Evolutionary conservation across 2,113 vertebrate species (phyloP).

Genomic region (Solea senegalensis): DNA sequence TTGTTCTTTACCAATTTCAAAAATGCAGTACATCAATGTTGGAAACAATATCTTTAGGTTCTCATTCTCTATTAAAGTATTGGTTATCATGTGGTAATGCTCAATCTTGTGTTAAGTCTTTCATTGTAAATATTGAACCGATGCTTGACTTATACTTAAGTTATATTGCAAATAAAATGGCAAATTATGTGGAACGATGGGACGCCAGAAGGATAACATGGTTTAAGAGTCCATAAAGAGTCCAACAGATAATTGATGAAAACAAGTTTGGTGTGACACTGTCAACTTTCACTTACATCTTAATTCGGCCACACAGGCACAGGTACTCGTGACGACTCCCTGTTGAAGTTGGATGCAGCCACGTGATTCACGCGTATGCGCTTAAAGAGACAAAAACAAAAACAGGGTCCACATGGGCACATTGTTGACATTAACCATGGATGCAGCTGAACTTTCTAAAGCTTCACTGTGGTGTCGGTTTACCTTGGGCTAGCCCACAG

Average conservation of each 20-base stretch:
- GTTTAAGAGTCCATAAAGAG: neutral
- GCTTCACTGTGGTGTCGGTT: constrained; percentile 43
- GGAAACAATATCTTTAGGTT: too few species aligned
- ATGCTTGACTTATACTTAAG: too few species aligned
- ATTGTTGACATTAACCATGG: constrained; percentile 57
- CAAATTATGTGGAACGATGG: too few species aligned
- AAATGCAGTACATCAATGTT: too few species aligned
- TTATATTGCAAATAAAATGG: too few species aligned
- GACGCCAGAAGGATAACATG: too few species aligned
- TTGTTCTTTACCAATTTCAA: too few species aligned
- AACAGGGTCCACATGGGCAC: neutral
- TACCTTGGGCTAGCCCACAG: constrained; percentile 35
- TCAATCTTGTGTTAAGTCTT: too few species aligned
- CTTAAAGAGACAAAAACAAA: neutral
- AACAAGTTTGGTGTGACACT: constrained; percentile 47
- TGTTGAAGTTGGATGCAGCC: constrained; percentile 10
- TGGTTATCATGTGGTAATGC: too few species aligned
- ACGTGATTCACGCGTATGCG: constrained; percentile 1
- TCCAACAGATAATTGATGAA: constrained; percentile 45
- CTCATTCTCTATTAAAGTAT: too few species aligned
- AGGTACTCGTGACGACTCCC: constrained; percentile 10
- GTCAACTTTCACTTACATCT: constrained; percentile 41
- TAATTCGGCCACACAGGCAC: constrained; percentile 13
- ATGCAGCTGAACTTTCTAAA: constrained; percentile 44
- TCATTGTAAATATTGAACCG: too few species aligned